Evolutionary conservation across 2,888 invertebrate genomes (phyloP), one percentile per base, ranked within the genome.

Genomic region (Galerucella pusilla): DNA sequence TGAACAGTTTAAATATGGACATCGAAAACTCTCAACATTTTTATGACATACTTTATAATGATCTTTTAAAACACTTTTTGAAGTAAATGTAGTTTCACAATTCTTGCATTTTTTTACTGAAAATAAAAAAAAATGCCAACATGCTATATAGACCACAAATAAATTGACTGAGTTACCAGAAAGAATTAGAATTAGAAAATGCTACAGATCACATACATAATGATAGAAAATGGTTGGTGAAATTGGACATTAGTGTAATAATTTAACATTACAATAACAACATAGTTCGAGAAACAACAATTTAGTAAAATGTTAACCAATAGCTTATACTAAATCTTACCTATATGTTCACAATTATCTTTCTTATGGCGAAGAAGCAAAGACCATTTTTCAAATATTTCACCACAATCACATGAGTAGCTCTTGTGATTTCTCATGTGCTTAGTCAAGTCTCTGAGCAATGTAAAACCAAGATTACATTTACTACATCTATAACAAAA

Each of bases 401-500:
- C 70, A 14, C 83, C 83, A 81, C 86, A 86, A 67, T 83, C 81
- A 77, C 86, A 86, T 14, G 77, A 75, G 68, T 84, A 85, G 6
- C 74, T 81, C 73, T 81, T 83, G 73, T 86, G 86, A 20, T 76
- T 78, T 69, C 81, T 80, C 73, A 79, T 82, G 74, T 86, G 86
- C 72, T 82, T 84, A 52, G 80, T 83, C 68, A 78, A 81, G 35
- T 80, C 77, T 52, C 77, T 66, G n/a, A 61, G 74, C 42, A 80
- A 79, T 35, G 75, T 66, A 79, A 85, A 86, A 14, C 74, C 76
- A 16, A 75, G 54, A 28, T 77, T 72, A 75, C 86, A 86, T 25
- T 75, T 63, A 45, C 78, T 78, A 76, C 86, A 86, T 54, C 84
- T 84, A 75, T 71, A 82, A 69, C 60, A 65, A 35, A 57, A 57